Evolutionary conservation across 2,888 invertebrate species (phyloP).

Genomic region (Cheilosia soror): DNA sequence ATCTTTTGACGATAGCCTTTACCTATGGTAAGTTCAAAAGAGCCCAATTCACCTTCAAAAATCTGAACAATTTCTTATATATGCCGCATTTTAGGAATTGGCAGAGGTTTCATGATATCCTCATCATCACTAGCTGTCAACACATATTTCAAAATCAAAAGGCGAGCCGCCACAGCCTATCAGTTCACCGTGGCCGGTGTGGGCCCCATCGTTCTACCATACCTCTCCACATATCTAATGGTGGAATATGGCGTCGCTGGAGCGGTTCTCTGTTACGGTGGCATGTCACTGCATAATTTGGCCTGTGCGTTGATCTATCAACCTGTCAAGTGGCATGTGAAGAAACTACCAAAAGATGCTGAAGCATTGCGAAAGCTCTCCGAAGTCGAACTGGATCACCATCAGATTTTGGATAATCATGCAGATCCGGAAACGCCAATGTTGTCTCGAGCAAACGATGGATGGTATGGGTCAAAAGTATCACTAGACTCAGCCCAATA

Average conservation of each 20-base stretch:
- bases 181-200: constrained; percentile 90
- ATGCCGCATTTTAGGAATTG: constrained; percentile 79
- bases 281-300: constrained; percentile 88
- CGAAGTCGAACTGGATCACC: constrained; percentile 84
- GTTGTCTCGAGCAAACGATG: constrained; percentile 84
- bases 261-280: constrained; percentile 87
- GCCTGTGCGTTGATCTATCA: constrained; percentile 88
- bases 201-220: constrained; percentile 90
- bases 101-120: constrained; percentile 88
- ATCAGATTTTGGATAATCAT: constrained; percentile 86
- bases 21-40: constrained; percentile 48
- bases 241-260: constrained; percentile 87
- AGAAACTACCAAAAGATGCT: constrained; percentile 82
- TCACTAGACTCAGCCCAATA: constrained; percentile 78
- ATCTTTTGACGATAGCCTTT: constrained; percentile 86
- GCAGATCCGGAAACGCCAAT: constrained; percentile 88
- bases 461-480: constrained; percentile 81
- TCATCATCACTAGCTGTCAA: constrained; percentile 89
- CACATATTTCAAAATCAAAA: constrained; percentile 89
- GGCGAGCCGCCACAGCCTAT: constrained; percentile 89
- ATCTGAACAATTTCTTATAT: not conserved
- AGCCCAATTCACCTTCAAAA: not conserved
- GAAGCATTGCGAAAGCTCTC: constrained; percentile 74
- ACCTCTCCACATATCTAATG: constrained; percentile 88
- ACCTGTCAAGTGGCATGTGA: constrained; percentile 90